Conservation (phyloP, 2,113 vertebrate genomes). For the Asarcornis scutulata region DNA sequence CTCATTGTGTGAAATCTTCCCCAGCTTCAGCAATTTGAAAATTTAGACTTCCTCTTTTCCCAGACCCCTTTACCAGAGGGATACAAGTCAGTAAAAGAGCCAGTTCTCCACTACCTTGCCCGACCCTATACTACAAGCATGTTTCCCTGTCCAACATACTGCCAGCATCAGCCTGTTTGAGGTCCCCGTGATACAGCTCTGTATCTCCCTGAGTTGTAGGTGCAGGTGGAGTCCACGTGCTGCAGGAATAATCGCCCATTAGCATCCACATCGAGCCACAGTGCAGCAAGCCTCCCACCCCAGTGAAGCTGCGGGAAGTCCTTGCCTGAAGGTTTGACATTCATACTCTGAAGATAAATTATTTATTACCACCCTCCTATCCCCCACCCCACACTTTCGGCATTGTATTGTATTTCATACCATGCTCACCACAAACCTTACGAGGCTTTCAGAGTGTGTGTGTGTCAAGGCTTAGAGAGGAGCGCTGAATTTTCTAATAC, state of each 20-base stretch:
- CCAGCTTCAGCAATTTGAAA: not conserved
- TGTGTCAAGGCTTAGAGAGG: slow-evolving; percentile 69
- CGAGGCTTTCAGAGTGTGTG: not conserved
- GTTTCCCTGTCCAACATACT: not conserved
- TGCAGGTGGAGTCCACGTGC: not conserved
- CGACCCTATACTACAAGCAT: fast-evolving
- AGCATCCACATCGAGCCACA: not conserved
- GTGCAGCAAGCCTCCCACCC: not conserved
- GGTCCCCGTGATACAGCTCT: fast-evolving
- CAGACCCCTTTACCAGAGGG: not conserved
- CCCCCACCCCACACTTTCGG: slow-evolving; percentile 9
- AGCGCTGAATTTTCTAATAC: slow-evolving; percentile 77
- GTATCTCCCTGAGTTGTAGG: not conserved
- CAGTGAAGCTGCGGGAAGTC: not conserved
- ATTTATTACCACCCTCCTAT: slow-evolving; percentile 51
- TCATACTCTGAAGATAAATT: slow-evolving; percentile 57
- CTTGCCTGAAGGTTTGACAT: slow-evolving; percentile 20
- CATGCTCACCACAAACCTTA: slow-evolving; percentile 12
- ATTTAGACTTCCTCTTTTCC: not conserved
- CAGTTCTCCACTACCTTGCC: not conserved
- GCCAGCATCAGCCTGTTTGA: fast-evolving
- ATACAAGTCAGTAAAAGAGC: not conserved
- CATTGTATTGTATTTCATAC: slow-evolving; percentile 64
- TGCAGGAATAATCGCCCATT: not conserved
- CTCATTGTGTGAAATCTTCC: not conserved